Evolutionary conservation across 2,888 invertebrate genomes (phyloP).

Genomic region (Chrysomela aeneicollis): DNA sequence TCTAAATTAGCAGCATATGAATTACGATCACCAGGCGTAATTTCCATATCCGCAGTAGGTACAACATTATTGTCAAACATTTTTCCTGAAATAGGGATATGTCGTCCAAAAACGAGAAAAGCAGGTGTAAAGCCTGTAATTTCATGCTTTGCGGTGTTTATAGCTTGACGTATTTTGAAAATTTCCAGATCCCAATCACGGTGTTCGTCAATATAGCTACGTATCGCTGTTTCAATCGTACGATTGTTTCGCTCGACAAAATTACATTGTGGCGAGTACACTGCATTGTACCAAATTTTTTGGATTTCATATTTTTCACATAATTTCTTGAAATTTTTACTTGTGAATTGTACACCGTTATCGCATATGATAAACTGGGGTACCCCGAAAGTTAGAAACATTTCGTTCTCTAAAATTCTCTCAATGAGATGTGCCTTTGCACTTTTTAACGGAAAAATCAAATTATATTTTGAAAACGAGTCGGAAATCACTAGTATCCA

Average conservation of each 20-base stretch:
- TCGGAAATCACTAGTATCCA: too few species aligned
- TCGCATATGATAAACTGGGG: conserved; percentile 27
- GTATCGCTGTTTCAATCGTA: conserved; percentile 46
- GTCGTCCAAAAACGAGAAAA: conserved; percentile 35
- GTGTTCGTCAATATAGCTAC: conserved; percentile 32
- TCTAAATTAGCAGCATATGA: conserved; percentile 6
- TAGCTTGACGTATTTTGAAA: conserved; percentile 33
- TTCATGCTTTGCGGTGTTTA: conserved; percentile 36
- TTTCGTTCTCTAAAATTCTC: conserved; percentile 28
- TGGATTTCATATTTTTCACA: conserved; percentile 35
- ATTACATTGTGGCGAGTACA: conserved; percentile 52
- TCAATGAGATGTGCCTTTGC: too few species aligned
- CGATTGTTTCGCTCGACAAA: conserved; percentile 51
- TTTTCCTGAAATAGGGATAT: conserved; percentile 32
- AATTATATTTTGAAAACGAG: too few species aligned
- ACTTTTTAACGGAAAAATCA: too few species aligned
- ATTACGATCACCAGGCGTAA: neutral
- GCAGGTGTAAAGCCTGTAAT: conserved; percentile 32
- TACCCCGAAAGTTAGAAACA: conserved; percentile 34
- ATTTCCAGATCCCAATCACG: conserved; percentile 25
- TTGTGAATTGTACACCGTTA: conserved; percentile 29
- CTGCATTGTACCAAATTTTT: conserved; percentile 41
- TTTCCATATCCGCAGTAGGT: neutral
- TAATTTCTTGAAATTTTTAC: conserved; percentile 29
- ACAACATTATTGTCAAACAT: conserved; percentile 30